Percentiles rank a stretch among this genome's conserved stretches.
These are phyloP conservation scores for Phalacrocorax carbo DNA, from an alignment of 2,113 vertebrate species.

Conservation along the genomic window DNA sequence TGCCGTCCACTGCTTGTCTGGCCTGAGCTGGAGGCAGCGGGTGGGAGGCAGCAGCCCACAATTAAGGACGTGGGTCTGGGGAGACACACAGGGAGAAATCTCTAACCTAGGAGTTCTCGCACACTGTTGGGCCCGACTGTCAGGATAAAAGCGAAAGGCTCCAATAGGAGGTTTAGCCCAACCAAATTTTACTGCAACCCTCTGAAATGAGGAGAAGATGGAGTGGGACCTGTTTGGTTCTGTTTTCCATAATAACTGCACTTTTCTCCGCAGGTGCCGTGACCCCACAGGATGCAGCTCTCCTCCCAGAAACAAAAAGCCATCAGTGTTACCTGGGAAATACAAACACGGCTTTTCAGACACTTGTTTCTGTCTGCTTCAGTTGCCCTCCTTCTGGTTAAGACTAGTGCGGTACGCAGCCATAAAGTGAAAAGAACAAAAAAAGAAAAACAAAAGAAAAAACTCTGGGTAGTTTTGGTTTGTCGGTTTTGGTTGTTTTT, in stretches of 20 bases:
- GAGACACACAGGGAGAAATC: background rate
- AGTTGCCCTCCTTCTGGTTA: background rate
- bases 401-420: rapidly evolving
- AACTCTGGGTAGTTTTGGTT: background rate
- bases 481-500: background rate
- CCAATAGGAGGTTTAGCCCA: background rate
- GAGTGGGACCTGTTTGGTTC: background rate
- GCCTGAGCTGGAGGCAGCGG: background rate
- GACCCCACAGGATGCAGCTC: background rate
- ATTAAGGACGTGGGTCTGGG: background rate
- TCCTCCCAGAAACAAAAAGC: background rate
- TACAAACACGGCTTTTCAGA: background rate
- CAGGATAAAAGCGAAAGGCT: background rate
- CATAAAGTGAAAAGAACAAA: background rate
- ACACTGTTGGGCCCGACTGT: background rate
- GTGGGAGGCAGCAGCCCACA: background rate
- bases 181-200: background rate
- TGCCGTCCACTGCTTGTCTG: constrained; percentile 11
- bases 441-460: background rate
- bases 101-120: background rate
- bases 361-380: background rate
- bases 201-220: background rate
- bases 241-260: background rate
- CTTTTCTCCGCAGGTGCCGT: background rate
- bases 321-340: background rate